phyloP scores from a whole-genome alignment of 2,888 invertebrate species.

The Ectropis crepuscularia region DNA sequence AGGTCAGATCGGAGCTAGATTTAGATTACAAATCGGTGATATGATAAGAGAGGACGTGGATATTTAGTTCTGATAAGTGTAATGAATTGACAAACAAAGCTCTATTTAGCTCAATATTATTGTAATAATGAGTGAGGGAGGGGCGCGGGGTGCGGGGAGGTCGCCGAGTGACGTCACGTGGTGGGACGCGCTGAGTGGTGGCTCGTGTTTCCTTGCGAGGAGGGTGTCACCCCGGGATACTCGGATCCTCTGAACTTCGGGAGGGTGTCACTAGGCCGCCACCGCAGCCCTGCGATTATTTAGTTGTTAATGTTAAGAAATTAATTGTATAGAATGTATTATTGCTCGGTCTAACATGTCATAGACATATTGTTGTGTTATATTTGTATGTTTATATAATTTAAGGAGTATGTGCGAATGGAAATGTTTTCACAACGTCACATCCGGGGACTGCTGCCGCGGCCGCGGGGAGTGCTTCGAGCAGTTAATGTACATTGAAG shows the following conservation, averaged over 20 bases:
- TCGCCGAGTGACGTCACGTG: too few relatives aligned
- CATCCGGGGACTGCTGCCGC: too few relatives aligned
- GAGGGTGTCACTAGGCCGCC: too few relatives aligned
- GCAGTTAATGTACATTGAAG: too few relatives aligned
- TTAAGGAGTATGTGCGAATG: conserved; percentile 24
- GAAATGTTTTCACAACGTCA: not conserved
- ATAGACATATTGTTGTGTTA: conserved; percentile 46
- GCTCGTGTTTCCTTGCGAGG: too few relatives aligned
- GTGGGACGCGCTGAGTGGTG: too few relatives aligned
- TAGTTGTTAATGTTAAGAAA: conserved; percentile 22
- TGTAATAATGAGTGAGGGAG: not conserved
- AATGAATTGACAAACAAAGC: not conserved
- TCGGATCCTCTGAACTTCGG: too few relatives aligned
- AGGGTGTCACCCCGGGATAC: too few relatives aligned
- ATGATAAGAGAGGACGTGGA: conserved; percentile 2
- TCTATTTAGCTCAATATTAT: not conserved
- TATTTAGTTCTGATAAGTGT: not conserved
- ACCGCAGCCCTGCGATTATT: not conserved
- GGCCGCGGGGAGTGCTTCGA: too few relatives aligned
- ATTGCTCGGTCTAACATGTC: conserved; percentile 49
- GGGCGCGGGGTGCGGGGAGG: too few relatives aligned
- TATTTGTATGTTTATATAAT: conserved; percentile 26
- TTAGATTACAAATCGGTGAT: conserved; percentile 7
- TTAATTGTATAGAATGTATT: conserved; percentile 45
- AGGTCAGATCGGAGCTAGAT: conserved; percentile 12